These are phyloP conservation scores for Sinocyclocheilus anshuiensis DNA, from an alignment of 2,113 vertebrate species.

Conservation along the genomic window DNA sequence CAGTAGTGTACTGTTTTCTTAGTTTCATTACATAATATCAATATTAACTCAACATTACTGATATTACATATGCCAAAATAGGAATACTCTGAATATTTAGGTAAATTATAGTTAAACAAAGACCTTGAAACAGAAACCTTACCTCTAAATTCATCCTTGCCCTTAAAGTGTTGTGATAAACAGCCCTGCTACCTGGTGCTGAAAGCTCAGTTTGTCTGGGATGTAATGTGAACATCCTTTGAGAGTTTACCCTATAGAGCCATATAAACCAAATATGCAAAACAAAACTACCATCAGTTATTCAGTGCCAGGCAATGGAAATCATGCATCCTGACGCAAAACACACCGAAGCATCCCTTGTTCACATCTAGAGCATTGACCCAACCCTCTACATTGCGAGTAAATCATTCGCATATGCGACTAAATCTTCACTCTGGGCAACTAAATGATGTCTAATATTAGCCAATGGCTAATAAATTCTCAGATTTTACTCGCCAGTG, in stretches of 20 bases:
- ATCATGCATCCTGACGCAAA: conserved; percentile 69
- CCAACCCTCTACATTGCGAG: too few relatives aligned
- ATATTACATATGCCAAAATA: background rate
- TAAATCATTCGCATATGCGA: too few relatives aligned
- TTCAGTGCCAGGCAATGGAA: conserved; percentile 58
- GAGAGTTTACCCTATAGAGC: conserved; percentile 10
- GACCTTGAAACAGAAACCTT: conserved; percentile 52
- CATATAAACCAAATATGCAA: conserved; percentile 67
- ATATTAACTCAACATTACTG: background rate
- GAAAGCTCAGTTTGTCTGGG: background rate
- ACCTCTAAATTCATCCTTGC: conserved; percentile 66
- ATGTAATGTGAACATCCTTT: conserved; percentile 12
- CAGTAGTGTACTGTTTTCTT: background rate
- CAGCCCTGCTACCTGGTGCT: background rate
- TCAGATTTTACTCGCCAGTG: too few relatives aligned
- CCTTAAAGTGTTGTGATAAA: conserved; percentile 20
- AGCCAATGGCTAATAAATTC: too few relatives aligned
- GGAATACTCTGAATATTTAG: background rate
- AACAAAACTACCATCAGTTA: conserved; percentile 61
- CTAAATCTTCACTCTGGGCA: too few relatives aligned
- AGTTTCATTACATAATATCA: background rate
- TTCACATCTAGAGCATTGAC: conserved; percentile 48
- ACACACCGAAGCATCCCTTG: conserved; percentile 58
- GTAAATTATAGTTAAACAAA: background rate
- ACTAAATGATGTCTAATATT: too few relatives aligned